Conservation (phyloP, 2,113 vertebrate species). For the Hypanus sabinus region DNA sequence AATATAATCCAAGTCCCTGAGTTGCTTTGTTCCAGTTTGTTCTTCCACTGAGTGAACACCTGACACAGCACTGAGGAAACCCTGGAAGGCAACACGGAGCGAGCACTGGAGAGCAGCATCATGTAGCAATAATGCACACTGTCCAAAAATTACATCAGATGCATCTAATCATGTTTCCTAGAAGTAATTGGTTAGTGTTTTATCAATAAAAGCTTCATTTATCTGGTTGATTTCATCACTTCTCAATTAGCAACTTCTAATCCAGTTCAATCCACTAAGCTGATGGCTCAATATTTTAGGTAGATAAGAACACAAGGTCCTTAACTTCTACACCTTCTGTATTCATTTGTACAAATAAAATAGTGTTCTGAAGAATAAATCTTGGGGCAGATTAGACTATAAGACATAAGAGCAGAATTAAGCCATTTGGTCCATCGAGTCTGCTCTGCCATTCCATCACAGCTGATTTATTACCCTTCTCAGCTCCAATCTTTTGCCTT, state of each 20-base stretch:
- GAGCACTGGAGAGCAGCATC: too few relatives aligned
- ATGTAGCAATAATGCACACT: not conserved
- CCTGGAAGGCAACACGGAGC: too few relatives aligned
- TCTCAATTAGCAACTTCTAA: conserved; percentile 29
- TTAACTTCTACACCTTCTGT: not conserved
- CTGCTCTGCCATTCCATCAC: too few relatives aligned
- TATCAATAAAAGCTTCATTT: conserved; percentile 25
- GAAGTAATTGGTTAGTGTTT: conserved; percentile 25
- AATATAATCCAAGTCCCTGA: too few relatives aligned
- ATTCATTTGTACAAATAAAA: not conserved
- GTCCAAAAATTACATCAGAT: not conserved
- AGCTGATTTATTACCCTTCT: too few relatives aligned
- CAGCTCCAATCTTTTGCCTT: too few relatives aligned
- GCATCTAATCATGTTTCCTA: not conserved
- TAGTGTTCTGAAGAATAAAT: not conserved
- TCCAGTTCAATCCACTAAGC: not conserved
- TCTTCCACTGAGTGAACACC: too few relatives aligned
- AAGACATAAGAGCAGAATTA: too few relatives aligned
- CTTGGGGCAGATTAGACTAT: too few relatives aligned
- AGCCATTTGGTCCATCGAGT: too few relatives aligned
- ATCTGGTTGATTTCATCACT: conserved; percentile 15
- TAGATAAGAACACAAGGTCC: not conserved
- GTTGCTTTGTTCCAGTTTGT: too few relatives aligned
- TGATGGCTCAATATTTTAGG: conserved; percentile 26
- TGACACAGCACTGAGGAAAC: too few relatives aligned